Percentiles rank a stretch among this genome's conserved stretches.
phyloP scores from a whole-genome alignment of 2,797 vertebrate species.

The Prunella strophiata region DNA sequence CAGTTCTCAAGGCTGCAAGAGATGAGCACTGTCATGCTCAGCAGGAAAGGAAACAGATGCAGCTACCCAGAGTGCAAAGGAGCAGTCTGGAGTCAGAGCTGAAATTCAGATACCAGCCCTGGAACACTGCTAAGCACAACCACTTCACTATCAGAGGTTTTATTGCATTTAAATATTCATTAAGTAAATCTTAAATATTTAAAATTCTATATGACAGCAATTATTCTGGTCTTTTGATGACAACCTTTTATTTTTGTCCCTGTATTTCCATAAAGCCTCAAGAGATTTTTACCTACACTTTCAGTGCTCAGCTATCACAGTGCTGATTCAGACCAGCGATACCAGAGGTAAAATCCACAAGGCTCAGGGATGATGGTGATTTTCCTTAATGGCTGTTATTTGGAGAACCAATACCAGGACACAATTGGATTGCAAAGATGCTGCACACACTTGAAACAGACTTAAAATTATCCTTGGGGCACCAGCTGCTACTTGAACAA shows the following conservation, averaged over 20 bases:
- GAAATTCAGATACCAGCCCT: not conserved
- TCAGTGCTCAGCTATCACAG: not conserved
- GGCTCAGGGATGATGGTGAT: not conserved
- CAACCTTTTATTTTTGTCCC: not conserved
- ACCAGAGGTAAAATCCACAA: not conserved
- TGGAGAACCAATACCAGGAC: not conserved
- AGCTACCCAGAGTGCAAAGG: not conserved
- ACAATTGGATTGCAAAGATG: not conserved
- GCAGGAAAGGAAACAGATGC: not conserved
- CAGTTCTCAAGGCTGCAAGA: not conserved
- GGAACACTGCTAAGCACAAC: not conserved
- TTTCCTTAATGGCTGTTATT: not conserved
- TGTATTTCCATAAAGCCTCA: not conserved
- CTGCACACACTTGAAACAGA: not conserved
- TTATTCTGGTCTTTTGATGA: conserved; percentile 24
- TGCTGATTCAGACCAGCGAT: not conserved
- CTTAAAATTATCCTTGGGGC: not conserved
- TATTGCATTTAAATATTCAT: conserved; percentile 1
- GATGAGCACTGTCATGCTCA: not conserved
- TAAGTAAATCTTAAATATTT: conserved; percentile 25
- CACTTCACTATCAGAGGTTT: not conserved
- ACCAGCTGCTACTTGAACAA: not conserved
- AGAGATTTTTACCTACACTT: not conserved
- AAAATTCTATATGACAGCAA: not conserved
- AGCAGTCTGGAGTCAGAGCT: not conserved